phyloP scores from a whole-genome alignment of 2,888 invertebrate genomes.

The Halictus ligatus region DNA sequence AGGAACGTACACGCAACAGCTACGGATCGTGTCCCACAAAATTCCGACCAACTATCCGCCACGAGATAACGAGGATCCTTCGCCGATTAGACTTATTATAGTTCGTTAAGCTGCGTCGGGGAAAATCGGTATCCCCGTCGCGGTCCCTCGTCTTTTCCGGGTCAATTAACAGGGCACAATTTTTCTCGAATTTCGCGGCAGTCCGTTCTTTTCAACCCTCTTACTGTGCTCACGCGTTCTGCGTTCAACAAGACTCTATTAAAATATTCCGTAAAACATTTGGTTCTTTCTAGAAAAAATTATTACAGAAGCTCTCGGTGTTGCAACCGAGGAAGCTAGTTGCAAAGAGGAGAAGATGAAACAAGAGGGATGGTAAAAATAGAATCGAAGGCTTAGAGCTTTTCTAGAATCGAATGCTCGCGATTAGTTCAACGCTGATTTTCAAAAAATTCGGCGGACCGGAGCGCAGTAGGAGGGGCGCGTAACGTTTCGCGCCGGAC shows the following conservation, averaged over 20 bases:
- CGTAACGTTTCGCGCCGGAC: conserved; percentile 41
- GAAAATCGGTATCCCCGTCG: conserved; percentile 17
- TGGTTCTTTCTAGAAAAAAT: no score
- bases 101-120: conserved; percentile 13
- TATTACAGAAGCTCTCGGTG: no score
- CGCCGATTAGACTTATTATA: conserved; percentile 8
- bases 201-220: conserved; percentile 27
- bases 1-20: neutral
- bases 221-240: neutral
- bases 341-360: no score
- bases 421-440: neutral
- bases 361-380: no score
- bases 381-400: no score
- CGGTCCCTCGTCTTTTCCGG: conserved; percentile 42
- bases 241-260: neutral
- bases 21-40: conserved; percentile 18
- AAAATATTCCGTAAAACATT: no score
- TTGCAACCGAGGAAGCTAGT: no score
- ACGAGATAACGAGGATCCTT: conserved; percentile 38
- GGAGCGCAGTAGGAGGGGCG: no score
- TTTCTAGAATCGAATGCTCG: neutral
- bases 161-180: conserved; percentile 71
- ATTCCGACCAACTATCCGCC: conserved; percentile 2
- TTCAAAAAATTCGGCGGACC: no score
- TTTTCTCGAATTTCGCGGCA: conserved; percentile 53